A percentile compares a stretch with the other conserved stretches of the same genome.
These are phyloP conservation scores for Schmidtea mediterranea DNA, from an alignment of 1,140 invertebrate genomes.

Conservation along the genomic window DNA sequence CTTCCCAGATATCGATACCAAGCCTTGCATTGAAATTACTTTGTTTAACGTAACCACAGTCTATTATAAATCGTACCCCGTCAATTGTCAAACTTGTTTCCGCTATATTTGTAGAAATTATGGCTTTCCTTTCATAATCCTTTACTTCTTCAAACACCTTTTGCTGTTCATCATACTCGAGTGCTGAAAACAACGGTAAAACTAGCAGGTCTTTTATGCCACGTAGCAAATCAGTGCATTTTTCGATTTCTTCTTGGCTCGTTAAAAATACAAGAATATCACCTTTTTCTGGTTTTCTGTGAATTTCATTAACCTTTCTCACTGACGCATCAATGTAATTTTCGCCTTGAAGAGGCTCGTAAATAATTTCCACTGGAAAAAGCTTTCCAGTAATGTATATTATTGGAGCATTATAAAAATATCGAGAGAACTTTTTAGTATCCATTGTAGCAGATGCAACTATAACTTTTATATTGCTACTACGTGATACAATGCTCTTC, in stretches of 20 bases:
- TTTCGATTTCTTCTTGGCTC: constrained; percentile 99
- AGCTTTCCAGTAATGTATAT: constrained; percentile 89
- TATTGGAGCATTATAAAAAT: constrained; percentile 90
- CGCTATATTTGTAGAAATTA: constrained; percentile 93
- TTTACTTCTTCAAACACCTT: constrained; percentile 55
- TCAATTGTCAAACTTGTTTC: constrained; percentile 97
- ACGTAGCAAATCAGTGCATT: constrained; percentile 64
- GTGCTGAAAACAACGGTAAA: constrained; percentile 44
- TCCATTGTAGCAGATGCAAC: constrained; percentile 99
- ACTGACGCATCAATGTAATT: constrained; percentile 95
- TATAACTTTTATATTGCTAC: constrained; percentile 84
- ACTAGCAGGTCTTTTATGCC: constrained; percentile 71
- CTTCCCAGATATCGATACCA: constrained; percentile 56
- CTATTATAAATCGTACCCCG: constrained; percentile 81
- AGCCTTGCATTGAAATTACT: constrained; percentile 70
- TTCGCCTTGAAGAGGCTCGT: constrained; percentile 75
- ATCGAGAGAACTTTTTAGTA: constrained; percentile 77
- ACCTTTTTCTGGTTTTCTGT: constrained; percentile 49
- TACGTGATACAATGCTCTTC: constrained; percentile 58
- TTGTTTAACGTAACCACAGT: constrained; percentile 62
- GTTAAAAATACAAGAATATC: constrained; percentile 99
- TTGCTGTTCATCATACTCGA: constrained; percentile 33
- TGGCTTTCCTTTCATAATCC: constrained; percentile 54
- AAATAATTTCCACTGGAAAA: constrained; percentile 65
- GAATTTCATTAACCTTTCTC: constrained; percentile 83